These are phyloP conservation scores for Sapayoa aenigma DNA, from an alignment of 2,113 vertebrate species.

Conservation along the genomic window DNA sequence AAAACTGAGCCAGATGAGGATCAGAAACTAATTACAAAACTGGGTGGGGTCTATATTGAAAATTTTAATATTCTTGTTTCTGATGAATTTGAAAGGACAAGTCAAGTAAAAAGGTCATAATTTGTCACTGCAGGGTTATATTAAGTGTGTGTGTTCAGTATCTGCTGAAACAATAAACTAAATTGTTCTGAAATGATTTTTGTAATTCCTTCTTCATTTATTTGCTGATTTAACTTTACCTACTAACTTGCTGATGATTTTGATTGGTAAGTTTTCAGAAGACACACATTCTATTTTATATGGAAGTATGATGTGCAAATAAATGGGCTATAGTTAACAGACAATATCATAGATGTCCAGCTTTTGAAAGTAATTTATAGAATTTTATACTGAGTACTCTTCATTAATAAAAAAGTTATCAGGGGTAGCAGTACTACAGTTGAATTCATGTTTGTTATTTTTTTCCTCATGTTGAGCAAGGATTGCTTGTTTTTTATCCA, in stretches of 20 bases:
- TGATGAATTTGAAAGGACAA: not conserved
- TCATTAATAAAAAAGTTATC: not conserved
- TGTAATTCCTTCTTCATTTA: not conserved
- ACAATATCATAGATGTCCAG: not conserved
- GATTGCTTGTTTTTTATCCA: not conserved
- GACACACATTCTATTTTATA: not conserved
- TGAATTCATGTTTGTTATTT: not conserved
- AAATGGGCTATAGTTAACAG: not conserved
- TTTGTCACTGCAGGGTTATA: not conserved
- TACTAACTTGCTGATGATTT: not conserved
- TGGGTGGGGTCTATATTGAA: accelerated
- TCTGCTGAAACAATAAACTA: not conserved
- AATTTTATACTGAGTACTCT: not conserved
- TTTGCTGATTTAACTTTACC: not conserved
- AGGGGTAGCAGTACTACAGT: not conserved
- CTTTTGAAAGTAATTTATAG: not conserved
- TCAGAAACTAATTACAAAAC: not conserved
- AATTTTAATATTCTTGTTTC: not conserved
- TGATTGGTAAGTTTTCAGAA: not conserved
- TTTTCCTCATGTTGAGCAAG: not conserved
- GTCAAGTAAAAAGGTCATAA: not conserved
- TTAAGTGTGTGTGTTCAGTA: not conserved
- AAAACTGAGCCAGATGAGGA: not conserved
- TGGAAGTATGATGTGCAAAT: not conserved
- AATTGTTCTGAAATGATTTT: not conserved